Conservation (phyloP, 2,113 vertebrate genomes). For the Aspiorhynchus laticeps region DNA sequence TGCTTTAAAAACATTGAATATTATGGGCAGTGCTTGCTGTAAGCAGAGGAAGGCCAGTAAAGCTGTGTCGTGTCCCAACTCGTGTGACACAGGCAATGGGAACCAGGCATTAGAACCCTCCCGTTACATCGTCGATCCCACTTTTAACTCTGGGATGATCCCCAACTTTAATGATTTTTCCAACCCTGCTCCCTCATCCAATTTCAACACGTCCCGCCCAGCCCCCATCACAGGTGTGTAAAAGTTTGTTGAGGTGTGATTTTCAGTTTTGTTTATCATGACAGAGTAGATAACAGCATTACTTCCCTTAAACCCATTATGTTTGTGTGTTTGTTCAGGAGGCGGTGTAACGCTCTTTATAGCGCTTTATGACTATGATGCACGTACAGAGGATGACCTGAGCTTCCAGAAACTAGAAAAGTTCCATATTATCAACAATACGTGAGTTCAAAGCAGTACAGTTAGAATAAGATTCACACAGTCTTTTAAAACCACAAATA, state of each 20-base stretch:
- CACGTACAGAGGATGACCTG: conserved; percentile 91
- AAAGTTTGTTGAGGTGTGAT: background rate
- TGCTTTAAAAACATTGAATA: conserved; percentile 62
- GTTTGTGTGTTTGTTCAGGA: conserved; percentile 64
- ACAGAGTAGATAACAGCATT: background rate
- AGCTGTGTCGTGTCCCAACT: conserved; percentile 61
- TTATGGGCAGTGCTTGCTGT: conserved; percentile 91
- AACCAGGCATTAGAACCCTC: conserved; percentile 44
- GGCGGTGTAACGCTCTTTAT: conserved; percentile 89
- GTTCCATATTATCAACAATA: conserved; percentile 96
- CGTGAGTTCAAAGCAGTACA: conserved; percentile 69
- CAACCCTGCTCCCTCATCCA: conserved; percentile 58
- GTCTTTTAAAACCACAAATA: background rate
- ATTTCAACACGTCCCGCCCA: conserved; percentile 59
- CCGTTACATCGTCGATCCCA: conserved; percentile 84
- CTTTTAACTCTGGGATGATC: conserved; percentile 68
- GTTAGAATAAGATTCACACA: background rate
- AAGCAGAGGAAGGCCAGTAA: conserved; percentile 81
- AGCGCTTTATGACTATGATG: conserved; percentile 92
- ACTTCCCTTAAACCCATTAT: background rate
- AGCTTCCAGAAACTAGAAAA: conserved; percentile 94
- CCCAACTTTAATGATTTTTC: conserved; percentile 80
- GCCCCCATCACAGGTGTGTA: conserved; percentile 73
- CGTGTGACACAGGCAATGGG: conserved; percentile 46
- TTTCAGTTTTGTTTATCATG: conserved; percentile 24